phyloP scores from a whole-genome alignment of 2,113 vertebrate genomes.

The Apaloderma vittatum region DNA sequence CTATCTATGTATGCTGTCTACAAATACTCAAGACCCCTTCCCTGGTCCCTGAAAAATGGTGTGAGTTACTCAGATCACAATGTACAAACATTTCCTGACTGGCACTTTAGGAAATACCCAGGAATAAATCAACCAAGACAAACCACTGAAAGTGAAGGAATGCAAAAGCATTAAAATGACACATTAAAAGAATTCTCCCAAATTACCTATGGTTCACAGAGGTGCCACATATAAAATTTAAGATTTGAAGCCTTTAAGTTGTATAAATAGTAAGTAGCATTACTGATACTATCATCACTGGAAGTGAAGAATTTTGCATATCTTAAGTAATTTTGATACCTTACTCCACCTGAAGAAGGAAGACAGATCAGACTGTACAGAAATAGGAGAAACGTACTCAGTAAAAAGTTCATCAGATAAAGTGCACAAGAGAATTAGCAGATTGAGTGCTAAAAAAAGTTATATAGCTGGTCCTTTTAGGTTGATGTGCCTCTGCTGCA shows the following conservation, averaged over 20 bases:
- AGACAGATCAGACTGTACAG: not conserved
- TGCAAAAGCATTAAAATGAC: conserved; percentile 31
- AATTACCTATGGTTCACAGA: conserved; percentile 42
- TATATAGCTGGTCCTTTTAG: not conserved
- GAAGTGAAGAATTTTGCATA: not conserved
- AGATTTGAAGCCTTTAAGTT: not conserved
- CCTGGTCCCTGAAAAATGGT: not conserved
- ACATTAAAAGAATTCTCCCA: conserved; percentile 20
- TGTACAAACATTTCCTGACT: not conserved
- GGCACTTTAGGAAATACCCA: not conserved
- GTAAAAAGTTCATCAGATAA: not conserved
- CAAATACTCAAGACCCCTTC: not conserved
- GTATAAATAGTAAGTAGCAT: not conserved
- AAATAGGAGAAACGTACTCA: not conserved
- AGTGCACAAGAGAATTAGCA: not conserved
- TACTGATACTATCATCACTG: not conserved
- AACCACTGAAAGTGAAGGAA: conserved; percentile 1
- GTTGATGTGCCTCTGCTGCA: not conserved
- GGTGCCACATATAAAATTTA: conserved; percentile 28
- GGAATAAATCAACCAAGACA: conserved; percentile 38
- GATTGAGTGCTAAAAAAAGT: too few species aligned
- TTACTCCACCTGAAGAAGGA: not conserved
- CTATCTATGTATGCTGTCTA: not conserved
- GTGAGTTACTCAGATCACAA: not conserved
- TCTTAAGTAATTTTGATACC: not conserved